Evolutionary conservation across 1,140 invertebrate species (phyloP).

Genomic region (Leptopilina clavipes): DNA sequence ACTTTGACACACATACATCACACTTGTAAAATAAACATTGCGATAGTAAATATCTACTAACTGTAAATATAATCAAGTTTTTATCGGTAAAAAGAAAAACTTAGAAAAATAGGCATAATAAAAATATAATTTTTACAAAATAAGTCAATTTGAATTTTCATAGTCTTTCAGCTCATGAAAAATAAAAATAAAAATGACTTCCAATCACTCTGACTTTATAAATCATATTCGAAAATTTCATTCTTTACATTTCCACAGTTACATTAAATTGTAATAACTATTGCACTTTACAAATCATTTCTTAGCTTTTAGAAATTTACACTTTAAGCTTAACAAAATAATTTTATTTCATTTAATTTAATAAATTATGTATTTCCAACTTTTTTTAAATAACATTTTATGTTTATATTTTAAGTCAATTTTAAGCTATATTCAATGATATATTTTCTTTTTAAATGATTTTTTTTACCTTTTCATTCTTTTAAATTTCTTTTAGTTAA

Average conservation of each 20-base stretch:
- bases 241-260: conserved; percentile 10
- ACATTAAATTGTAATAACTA: conserved; percentile 11
- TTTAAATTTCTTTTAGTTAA: too few relatives aligned
- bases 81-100: background rate
- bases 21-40: background rate
- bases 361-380: background rate
- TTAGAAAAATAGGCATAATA: conserved; percentile 11
- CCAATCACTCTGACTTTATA: background rate
- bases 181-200: background rate
- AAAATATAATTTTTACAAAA: conserved; percentile 2
- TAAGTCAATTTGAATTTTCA: background rate
- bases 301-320: background rate
- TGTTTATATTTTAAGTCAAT: conserved; percentile 5
- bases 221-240: background rate
- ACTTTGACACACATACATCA: background rate
- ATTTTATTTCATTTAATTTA: background rate
- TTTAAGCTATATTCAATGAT: background rate
- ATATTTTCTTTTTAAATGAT: too few relatives aligned
- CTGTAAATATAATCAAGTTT: background rate
- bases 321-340: conserved; percentile 2
- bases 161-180: background rate
- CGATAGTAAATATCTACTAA: background rate
- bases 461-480: too few relatives aligned
- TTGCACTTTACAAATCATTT: background rate
- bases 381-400: background rate